phyloP scores from a whole-genome alignment of 2,113 vertebrate genomes.

The Manacus vitellinus region DNA sequence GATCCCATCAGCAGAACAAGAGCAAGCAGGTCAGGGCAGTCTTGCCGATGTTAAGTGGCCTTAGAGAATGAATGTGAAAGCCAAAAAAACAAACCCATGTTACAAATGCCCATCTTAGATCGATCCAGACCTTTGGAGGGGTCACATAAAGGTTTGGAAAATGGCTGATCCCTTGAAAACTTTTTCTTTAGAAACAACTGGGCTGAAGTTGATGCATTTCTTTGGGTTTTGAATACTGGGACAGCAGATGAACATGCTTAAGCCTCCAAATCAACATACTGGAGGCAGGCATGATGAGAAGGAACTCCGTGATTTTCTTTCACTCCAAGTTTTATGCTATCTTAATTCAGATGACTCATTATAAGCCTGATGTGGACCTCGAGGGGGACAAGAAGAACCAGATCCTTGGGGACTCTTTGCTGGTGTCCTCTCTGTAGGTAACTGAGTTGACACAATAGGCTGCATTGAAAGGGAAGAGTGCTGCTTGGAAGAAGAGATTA shows the following conservation, averaged over 20 bases:
- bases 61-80: background rate
- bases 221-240: background rate
- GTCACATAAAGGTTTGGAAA: background rate
- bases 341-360: background rate
- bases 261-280: background rate
- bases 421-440: background rate
- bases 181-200: background rate
- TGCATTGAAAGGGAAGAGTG: background rate
- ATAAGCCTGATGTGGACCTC: background rate
- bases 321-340: background rate
- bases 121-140: background rate
- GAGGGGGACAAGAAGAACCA: background rate
- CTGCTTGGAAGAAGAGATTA: background rate
- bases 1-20: background rate
- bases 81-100: background rate
- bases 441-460: background rate
- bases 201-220: background rate
- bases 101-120: background rate
- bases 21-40: background rate
- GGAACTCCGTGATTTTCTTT: background rate
- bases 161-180: background rate
- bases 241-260: background rate
- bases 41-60: accelerated
- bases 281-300: background rate
- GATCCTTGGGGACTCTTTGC: background rate